Conservation (phyloP, 1,140 invertebrate species). For the Argopecten irradians region DNA sequence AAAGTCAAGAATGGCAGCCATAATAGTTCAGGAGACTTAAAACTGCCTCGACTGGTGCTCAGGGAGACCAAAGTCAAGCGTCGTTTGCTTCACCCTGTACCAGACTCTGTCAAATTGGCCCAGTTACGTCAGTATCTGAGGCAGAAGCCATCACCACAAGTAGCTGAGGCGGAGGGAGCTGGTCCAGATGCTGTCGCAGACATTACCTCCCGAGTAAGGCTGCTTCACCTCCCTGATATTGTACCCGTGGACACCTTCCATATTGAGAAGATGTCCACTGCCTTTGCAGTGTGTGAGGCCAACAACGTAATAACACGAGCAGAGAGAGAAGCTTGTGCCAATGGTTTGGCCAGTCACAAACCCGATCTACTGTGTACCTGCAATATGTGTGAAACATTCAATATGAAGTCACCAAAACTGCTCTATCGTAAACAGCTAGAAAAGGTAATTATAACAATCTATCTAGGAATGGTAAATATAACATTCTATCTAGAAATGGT, state of each 20-base stretch:
- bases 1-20: not conserved
- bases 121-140: conserved; percentile 2
- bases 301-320: not conserved
- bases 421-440: not conserved
- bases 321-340: not conserved
- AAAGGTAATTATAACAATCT: not conserved
- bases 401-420: not conserved
- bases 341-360: not conserved
- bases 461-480: too few species aligned
- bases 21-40: not conserved
- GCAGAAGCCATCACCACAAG: not conserved
- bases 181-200: not conserved
- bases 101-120: conserved; percentile 7
- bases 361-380: not conserved
- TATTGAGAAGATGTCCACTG: conserved; percentile 4
- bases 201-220: not conserved
- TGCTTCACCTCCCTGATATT: not conserved
- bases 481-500: too few species aligned
- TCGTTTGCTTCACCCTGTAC: not conserved
- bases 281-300: conserved; percentile 1
- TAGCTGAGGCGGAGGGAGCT: not conserved
- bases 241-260: not conserved
- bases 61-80: conserved; percentile 19
- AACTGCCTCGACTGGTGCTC: conserved; percentile 3
- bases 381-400: conserved; percentile 10